Evolutionary conservation across 2,888 invertebrate genomes (phyloP).

Genomic region (Drosophila mulleri): DNA sequence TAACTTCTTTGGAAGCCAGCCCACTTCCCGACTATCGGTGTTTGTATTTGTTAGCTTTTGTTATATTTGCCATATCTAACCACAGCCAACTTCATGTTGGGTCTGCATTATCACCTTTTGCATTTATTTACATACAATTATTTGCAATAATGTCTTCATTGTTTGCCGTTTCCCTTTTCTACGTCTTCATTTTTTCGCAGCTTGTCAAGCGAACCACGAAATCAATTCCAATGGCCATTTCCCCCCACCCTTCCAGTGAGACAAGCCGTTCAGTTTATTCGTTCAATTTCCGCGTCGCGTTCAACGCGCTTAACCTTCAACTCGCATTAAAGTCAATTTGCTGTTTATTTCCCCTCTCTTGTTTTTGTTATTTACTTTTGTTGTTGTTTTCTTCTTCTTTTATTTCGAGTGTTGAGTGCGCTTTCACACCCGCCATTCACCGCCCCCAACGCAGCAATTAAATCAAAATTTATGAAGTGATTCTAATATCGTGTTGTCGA

Average conservation of each 20-base stretch:
- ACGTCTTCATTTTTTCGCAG: constrained; percentile 12
- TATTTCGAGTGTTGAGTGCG: constrained; percentile 14
- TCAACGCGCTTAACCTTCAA: constrained; percentile 73
- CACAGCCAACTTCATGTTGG: constrained; percentile 36
- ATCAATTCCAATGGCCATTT: constrained; percentile 35
- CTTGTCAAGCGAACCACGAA: constrained; percentile 42
- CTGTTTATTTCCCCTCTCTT: constrained; percentile 13
- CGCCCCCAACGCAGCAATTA: constrained; percentile 51
- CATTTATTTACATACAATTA: constrained; percentile 55
- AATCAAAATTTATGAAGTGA: constrained; percentile 70
- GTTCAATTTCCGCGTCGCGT: constrained; percentile 63
- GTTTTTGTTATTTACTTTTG: constrained; percentile 16
- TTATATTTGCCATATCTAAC: constrained; percentile 26
- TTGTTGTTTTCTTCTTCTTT: constrained; percentile 11
- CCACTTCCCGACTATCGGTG: constrained; percentile 42
- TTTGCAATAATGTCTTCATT: constrained; percentile 34
- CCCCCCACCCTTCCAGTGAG: constrained; percentile 11
- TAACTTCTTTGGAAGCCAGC: background rate
- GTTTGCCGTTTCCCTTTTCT: constrained; percentile 22
- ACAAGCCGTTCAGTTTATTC: constrained; percentile 32
- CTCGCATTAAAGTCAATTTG: constrained; percentile 78
- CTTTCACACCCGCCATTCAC: constrained; percentile 31
- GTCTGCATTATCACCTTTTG: constrained; percentile 28
- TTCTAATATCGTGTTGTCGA: constrained; percentile 59
- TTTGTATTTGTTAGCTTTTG: background rate